These are phyloP conservation scores for Centropyge bicolor DNA, from an alignment of 2,797 vertebrate species.

Conservation along the genomic window DNA sequence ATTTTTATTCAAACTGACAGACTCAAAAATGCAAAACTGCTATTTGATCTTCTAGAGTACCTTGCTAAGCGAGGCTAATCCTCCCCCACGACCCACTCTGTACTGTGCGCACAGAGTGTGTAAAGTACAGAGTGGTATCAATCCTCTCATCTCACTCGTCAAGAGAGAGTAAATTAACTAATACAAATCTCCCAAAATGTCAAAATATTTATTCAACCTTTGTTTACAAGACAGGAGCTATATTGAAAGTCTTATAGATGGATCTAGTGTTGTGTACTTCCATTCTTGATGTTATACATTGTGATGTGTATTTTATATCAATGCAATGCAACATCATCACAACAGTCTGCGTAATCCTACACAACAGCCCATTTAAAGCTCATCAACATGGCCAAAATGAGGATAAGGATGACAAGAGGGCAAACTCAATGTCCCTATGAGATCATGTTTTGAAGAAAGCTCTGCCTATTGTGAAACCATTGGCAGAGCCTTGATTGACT, in stretches of 20 bases:
- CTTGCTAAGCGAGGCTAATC: no score
- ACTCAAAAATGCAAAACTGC: no score
- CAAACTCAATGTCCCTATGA: conserved; percentile 1
- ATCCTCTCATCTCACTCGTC: no score
- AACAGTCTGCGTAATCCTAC: background rate
- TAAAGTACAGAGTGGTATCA: no score
- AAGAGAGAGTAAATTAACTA: no score
- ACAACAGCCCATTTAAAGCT: background rate
- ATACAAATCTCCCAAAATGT: background rate
- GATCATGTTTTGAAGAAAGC: conserved; percentile 17
- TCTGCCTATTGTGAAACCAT: conserved; percentile 51
- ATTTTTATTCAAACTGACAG: no score
- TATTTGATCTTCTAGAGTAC: no score
- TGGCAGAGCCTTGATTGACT: conserved; percentile 51
- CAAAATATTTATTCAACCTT: background rate
- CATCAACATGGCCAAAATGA: conserved; percentile 6
- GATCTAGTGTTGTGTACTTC: background rate
- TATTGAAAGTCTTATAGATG: background rate
- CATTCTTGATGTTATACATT: background rate
- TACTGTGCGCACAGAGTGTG: no score
- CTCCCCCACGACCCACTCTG: no score
- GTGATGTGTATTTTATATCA: conserved; percentile 1
- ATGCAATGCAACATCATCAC: background rate
- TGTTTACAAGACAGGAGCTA: background rate
- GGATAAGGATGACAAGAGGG: background rate